These are phyloP conservation scores for Chaetoderma sp. DNA, from an alignment of 2,888 invertebrate genomes.

Conservation along the genomic window DNA sequence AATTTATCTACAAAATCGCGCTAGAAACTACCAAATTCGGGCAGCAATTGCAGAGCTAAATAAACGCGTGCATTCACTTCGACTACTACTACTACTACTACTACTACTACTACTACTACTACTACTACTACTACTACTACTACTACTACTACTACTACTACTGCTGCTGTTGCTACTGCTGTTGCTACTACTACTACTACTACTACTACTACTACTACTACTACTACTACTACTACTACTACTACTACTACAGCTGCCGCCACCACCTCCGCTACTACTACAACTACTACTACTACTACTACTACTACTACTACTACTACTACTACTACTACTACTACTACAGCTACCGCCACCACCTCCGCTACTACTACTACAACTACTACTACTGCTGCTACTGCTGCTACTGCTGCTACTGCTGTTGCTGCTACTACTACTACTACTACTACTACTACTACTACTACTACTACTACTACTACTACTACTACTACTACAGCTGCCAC, in stretches of 20 bases:
- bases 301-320: slow-evolving; percentile 22
- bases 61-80: no score
- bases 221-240: slow-evolving; percentile 17
- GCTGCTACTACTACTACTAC: slow-evolving; percentile 20
- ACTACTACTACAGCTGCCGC: slow-evolving; percentile 21
- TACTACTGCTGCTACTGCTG: slow-evolving; percentile 13
- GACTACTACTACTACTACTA: no score
- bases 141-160: slow-evolving; percentile 21
- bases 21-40: no score
- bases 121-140: slow-evolving; percentile 17
- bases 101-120: slow-evolving; percentile 10
- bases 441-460: slow-evolving; percentile 22
- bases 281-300: slow-evolving; percentile 19
- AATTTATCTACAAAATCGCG: no score
- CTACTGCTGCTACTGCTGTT: slow-evolving; percentile 13
- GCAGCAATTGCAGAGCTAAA: no score
- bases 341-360: no score
- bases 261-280: slow-evolving; percentile 15
- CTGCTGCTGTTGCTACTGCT: slow-evolving; percentile 14
- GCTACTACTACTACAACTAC: slow-evolving; percentile 2
- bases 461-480: slow-evolving; percentile 12
- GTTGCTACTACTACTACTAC: slow-evolving; percentile 10
- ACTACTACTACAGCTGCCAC: slow-evolving; percentile 6
- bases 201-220: slow-evolving; percentile 15
- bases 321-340: slow-evolving; percentile 14